phyloP scores from a whole-genome alignment of 1,140 invertebrate genomes.

The Cydia strobilella region DNA sequence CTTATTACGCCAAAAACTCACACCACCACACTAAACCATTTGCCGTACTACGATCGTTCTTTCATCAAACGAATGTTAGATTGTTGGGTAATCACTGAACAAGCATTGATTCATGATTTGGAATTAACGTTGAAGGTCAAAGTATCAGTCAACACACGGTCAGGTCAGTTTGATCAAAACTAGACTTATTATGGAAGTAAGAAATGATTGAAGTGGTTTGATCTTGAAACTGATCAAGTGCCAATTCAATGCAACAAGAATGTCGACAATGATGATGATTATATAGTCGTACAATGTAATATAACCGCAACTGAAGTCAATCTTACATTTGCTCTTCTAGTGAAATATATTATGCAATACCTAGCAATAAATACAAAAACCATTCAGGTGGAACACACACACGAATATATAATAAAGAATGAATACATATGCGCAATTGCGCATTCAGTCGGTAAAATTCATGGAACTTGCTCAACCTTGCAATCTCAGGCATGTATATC shows the following conservation, averaged over 20 bases:
- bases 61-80: conserved; percentile 23
- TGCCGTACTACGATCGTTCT: neutral
- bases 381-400: no score
- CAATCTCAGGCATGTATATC: neutral
- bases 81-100: conserved; percentile 24
- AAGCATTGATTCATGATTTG: conserved; percentile 25
- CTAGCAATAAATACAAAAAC: neutral
- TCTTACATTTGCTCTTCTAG: no score
- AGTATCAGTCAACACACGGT: conserved; percentile 21
- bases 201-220: neutral
- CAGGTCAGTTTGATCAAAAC: conserved; percentile 27
- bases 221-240: neutral
- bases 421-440: neutral
- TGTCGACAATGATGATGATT: no score
- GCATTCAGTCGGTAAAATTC: neutral
- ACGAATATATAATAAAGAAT: no score
- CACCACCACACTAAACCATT: neutral
- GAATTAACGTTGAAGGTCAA: conserved; percentile 11
- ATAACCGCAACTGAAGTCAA: no score
- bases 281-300: no score
- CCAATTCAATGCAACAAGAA: neutral
- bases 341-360: neutral
- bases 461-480: neutral
- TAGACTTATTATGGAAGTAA: conserved; percentile 6
- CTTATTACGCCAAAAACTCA: neutral